phyloP scores from a whole-genome alignment of 2,113 vertebrate genomes.

The Hippopotamus amphibius region DNA sequence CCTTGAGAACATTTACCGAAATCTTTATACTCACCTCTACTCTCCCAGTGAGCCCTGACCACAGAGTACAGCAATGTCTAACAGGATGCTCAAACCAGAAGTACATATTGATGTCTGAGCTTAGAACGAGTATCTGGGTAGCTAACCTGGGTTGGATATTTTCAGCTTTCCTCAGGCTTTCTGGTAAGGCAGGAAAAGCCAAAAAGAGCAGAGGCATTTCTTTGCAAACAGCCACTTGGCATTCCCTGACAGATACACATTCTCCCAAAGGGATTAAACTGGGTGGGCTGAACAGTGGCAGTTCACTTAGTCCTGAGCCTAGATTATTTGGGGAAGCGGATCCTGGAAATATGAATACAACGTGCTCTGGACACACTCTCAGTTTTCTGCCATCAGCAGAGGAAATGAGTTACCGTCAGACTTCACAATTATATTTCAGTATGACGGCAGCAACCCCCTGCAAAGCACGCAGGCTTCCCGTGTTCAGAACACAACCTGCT shows the following conservation, averaged over 20 bases:
- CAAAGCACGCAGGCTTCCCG: background rate
- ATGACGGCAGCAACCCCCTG: background rate
- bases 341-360: background rate
- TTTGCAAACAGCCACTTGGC: background rate
- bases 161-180: slow-evolving; percentile 18
- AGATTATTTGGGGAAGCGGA: background rate
- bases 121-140: background rate
- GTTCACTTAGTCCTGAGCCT: background rate
- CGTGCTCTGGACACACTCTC: background rate
- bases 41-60: background rate
- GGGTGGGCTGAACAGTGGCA: background rate
- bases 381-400: background rate
- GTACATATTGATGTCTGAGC: background rate
- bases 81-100: background rate
- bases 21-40: slow-evolving; percentile 14
- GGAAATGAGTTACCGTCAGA: background rate
- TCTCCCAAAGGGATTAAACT: slow-evolving; percentile 9
- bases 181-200: background rate
- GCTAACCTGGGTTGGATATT: background rate
- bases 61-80: background rate
- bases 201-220: background rate
- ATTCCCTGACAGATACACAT: background rate
- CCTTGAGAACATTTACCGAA: background rate
- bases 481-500: background rate
- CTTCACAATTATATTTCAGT: background rate